Base-by-base conservation (phyloP, 2,888 invertebrate species). In the Stenurella melanura region DNA sequence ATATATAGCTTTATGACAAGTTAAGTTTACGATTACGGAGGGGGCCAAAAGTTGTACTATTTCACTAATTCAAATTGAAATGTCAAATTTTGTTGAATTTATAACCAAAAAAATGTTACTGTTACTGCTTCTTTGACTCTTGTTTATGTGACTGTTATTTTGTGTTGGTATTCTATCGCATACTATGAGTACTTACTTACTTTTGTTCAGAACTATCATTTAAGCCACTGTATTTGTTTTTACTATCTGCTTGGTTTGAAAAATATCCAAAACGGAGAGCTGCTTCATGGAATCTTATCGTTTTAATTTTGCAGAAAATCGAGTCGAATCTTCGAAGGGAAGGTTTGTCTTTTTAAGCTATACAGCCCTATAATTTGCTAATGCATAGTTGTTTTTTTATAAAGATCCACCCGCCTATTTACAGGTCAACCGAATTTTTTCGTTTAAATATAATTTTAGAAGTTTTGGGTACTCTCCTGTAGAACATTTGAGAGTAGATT, bases 291-390 rank as follows among this genome's bases (percentile, higher is more conserved):
- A 63, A 34, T n/a, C 50, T 70, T 57, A 76, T 71, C 73, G 84
- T 86, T 86, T 88, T 88, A 85, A 86, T 87, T 88, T 90, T 90
- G 83, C 89, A 90, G 89, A 89, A 89, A 87, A 85, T 87, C 89
- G 82, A 88, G 87, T 84, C 88, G 89, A 83, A 83, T 89, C 87
- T 88, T 88, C 89, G 86, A 85, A 81, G 89, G 90, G 86, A 89
- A 90, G 90, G 90, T 90, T 88, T 88, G 90, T 90, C 86, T 83
- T 88, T 86, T 83, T 78, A 67, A 67, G 69, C 69, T 69, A 69
- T 18, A 81, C 72, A 78, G 34, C 50, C 56, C 80, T 78, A 78
- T 74, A 50, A 21, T 77, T 78, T 77, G 69, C 74, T 77, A 75
- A 70, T 60, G 77, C 73, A 78, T 72, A 61, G 68, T 78, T 56